Percentiles rank a stretch among this genome's conserved stretches.
These are phyloP conservation scores for Prunella fulvescens DNA, from an alignment of 2,113 vertebrate genomes.

Conservation along the genomic window DNA sequence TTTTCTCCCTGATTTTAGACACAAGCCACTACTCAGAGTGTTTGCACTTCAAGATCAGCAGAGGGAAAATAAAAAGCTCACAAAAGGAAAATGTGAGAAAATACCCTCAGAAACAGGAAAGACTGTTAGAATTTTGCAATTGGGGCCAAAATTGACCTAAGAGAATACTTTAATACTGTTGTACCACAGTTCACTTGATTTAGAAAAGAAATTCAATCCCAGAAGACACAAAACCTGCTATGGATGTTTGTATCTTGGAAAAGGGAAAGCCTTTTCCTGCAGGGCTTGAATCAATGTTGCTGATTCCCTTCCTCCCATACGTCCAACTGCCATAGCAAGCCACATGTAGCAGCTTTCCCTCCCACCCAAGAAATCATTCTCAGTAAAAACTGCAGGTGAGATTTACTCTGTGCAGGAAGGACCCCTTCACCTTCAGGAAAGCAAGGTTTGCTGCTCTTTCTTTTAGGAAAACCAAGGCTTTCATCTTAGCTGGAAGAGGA, in stretches of 20 bases:
- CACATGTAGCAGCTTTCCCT: neutral
- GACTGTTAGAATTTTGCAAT: neutral
- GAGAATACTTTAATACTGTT: neutral
- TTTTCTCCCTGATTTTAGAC: neutral
- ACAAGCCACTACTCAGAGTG: neutral
- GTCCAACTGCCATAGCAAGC: neutral
- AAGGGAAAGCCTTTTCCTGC: neutral
- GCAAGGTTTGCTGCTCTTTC: neutral
- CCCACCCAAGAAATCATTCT: neutral
- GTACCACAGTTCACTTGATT: neutral
- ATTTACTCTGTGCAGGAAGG: neutral
- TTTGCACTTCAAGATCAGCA: neutral
- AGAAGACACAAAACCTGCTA: neutral
- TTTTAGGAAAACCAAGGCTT: neutral
- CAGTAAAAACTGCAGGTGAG: neutral
- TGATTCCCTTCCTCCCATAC: neutral
- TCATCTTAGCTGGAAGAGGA: neutral
- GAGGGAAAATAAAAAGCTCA: neutral
- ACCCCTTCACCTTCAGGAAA: neutral
- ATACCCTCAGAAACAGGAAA: neutral
- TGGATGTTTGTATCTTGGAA: neutral
- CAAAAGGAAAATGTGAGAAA: neutral
- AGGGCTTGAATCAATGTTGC: neutral
- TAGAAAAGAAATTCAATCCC: slow-evolving; percentile 4
- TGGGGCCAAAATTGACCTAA: neutral